These are phyloP conservation scores for Lasaia peninsularis DNA, from an alignment of 1,140 invertebrate genomes.

Conservation along the genomic window DNA sequence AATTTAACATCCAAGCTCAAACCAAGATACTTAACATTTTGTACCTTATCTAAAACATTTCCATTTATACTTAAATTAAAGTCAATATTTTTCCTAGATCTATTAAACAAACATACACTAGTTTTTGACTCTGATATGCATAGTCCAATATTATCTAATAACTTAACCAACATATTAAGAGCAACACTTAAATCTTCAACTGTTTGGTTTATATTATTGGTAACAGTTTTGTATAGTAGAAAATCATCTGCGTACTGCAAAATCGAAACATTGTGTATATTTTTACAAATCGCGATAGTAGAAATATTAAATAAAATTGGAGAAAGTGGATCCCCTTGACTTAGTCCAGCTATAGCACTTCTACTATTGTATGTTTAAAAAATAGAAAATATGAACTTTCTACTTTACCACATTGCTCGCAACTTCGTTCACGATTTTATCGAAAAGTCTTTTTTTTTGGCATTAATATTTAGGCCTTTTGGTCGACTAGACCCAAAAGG, in stretches of 20 bases:
- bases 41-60: not conserved
- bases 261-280: not conserved
- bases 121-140: not conserved
- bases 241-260: conserved; percentile 13
- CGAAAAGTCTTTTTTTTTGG: too few species aligned
- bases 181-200: not conserved
- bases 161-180: not conserved
- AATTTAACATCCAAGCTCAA: not conserved
- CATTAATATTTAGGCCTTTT: too few species aligned
- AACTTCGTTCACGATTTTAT: too few species aligned
- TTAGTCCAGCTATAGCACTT: not conserved
- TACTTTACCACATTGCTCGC: too few species aligned
- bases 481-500: too few species aligned
- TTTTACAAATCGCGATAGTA: not conserved
- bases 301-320: conserved; percentile 8
- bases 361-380: not conserved
- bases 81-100: not conserved
- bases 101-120: not conserved
- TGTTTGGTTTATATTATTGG: not conserved
- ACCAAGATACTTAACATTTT: not conserved
- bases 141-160: not conserved
- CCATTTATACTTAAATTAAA: not conserved
- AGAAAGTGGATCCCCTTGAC: conserved; percentile 5
- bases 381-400: too few species aligned
- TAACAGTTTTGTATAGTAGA: not conserved